These are phyloP conservation scores for Crossocerus cetratus DNA, from an alignment of 2,888 invertebrate species.

Conservation along the genomic window DNA sequence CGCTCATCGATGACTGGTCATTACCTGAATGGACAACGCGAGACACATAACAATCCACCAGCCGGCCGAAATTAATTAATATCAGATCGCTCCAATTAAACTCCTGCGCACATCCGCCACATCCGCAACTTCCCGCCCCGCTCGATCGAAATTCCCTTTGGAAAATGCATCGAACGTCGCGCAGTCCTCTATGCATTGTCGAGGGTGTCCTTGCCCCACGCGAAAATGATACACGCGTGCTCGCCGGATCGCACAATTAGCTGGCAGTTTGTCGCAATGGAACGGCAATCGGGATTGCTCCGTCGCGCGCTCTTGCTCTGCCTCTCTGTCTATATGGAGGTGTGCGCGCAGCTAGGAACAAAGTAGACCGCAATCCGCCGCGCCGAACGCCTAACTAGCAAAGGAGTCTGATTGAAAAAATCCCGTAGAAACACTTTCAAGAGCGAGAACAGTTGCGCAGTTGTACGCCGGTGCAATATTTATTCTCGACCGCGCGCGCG, in stretches of 20 bases:
- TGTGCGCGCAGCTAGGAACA: background rate
- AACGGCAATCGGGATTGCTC: background rate
- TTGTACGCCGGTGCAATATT: background rate
- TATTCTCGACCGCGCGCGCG: background rate
- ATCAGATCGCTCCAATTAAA: too few species aligned
- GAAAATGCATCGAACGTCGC: too few species aligned
- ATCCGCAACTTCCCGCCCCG: too few species aligned
- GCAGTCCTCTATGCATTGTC: too few species aligned
- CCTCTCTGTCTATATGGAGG: background rate
- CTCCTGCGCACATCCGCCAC: too few species aligned
- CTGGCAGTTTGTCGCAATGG: constrained; percentile 2
- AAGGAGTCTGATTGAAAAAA: background rate
- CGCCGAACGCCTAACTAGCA: background rate
- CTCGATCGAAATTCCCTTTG: too few species aligned
- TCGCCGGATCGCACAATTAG: background rate
- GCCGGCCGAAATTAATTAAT: too few species aligned
- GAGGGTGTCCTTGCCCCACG: too few species aligned
- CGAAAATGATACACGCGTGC: too few species aligned
- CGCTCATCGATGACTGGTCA: constrained; percentile 24
- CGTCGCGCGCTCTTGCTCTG: background rate
- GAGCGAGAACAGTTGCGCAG: background rate
- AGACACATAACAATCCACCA: too few species aligned
- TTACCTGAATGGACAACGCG: background rate
- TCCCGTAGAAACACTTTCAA: background rate
- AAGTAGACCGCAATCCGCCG: background rate